Percentiles rank a stretch among this genome's conserved stretches.
Conservation (phyloP, 2,113 vertebrate genomes). For the Python bivittatus region DNA sequence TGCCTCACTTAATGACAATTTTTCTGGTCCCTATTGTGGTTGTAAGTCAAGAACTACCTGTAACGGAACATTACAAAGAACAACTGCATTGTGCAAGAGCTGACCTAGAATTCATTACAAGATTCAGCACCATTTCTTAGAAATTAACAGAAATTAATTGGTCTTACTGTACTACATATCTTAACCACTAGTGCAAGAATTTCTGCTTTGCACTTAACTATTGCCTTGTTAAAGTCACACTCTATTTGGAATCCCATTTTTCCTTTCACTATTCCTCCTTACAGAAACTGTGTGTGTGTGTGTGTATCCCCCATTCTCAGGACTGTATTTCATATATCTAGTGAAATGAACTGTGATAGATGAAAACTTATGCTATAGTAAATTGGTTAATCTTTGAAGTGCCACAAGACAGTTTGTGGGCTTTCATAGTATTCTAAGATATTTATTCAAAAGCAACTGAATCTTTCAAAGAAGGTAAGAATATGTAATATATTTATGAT, state of each 20-base stretch:
- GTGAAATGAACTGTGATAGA: neutral
- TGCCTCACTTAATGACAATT: too few species aligned
- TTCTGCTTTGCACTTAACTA: neutral
- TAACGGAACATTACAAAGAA: neutral
- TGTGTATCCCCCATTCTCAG: neutral
- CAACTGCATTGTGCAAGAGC: neutral
- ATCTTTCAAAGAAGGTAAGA: neutral
- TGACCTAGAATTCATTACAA: neutral
- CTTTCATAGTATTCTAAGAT: neutral
- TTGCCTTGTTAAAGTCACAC: too few species aligned
- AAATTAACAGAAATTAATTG: neutral
- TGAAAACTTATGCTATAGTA: neutral
- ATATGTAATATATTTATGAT: conserved; percentile 9
- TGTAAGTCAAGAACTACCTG: too few species aligned
- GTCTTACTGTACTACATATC: neutral
- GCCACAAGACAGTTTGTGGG: neutral
- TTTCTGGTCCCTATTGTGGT: too few species aligned
- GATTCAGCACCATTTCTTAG: neutral
- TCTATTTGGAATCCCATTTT: too few species aligned
- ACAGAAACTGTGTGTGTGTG: neutral
- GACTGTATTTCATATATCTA: neutral
- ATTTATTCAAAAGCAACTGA: neutral
- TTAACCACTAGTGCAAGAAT: neutral
- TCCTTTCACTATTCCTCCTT: too few species aligned
- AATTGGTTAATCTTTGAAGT: neutral